Evolutionary conservation across 2,113 vertebrate species (phyloP).

Genomic region (Sula dactylatra): DNA sequence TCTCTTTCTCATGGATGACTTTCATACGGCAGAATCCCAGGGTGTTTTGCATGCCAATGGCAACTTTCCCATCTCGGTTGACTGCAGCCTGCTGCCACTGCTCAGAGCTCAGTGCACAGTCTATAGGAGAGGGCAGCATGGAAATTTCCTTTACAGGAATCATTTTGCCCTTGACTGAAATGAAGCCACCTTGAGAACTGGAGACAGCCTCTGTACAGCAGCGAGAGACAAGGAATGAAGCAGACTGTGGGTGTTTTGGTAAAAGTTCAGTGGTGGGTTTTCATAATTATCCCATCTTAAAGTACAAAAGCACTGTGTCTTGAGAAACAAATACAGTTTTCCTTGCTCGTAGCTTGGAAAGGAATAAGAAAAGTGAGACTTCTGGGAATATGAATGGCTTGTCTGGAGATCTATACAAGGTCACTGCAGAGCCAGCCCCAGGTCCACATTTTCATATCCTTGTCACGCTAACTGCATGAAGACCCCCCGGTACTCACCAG

Average conservation of each 20-base stretch:
- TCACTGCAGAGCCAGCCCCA: not conserved
- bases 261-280: not conserved
- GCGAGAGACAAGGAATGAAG: not conserved
- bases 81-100: not conserved
- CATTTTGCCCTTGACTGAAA: constrained; percentile 21
- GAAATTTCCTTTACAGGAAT: constrained; percentile 58
- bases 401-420: not conserved
- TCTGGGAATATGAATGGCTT: not conserved
- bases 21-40: not conserved
- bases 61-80: not conserved
- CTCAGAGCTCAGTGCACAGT: not conserved
- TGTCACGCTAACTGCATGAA: not conserved
- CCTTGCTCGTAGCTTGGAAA: not conserved
- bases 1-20: not conserved
- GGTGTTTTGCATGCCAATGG: not conserved
- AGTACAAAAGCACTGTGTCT: fast-evolving
- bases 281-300: not conserved
- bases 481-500: not conserved
- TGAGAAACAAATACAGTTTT: not conserved
- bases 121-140: not conserved
- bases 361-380: not conserved
- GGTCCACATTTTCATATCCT: not conserved
- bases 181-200: constrained; percentile 6
- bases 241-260: not conserved
- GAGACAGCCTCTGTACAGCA: not conserved